Percentiles rank a stretch among this genome's conserved stretches.
These are phyloP conservation scores for Felis catus DNA, from an alignment of 2,113 vertebrate species.

Conservation along the genomic window DNA sequence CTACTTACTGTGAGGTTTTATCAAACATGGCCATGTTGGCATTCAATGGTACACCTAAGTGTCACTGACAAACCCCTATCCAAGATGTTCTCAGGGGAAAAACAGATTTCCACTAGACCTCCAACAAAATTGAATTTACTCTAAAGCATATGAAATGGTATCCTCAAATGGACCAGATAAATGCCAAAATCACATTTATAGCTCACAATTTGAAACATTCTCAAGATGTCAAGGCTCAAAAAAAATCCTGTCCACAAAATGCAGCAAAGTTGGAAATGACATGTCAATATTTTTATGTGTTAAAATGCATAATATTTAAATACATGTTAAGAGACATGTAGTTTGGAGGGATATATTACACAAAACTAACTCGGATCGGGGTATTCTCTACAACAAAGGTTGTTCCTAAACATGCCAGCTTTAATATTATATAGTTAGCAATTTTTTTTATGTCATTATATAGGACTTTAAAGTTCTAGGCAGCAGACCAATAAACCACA, in stretches of 20 bases:
- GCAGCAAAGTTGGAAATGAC: constrained; percentile 4
- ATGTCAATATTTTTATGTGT: background rate
- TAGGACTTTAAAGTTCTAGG: constrained; percentile 44
- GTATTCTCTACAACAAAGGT: constrained; percentile 9
- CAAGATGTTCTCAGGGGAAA: constrained; percentile 9
- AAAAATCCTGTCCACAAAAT: background rate
- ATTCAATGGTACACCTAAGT: background rate
- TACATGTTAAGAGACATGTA: background rate
- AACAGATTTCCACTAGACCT: background rate
- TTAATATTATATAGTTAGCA: constrained; percentile 21
- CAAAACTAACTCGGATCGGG: background rate
- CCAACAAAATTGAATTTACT: constrained; percentile 6
- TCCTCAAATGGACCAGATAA: background rate
- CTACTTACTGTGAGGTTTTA: background rate
- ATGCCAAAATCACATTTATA: background rate
- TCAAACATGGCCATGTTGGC: background rate
- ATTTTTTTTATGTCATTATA: constrained; percentile 17
- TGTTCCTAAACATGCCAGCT: background rate
- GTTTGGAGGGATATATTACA: background rate
- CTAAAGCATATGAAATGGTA: constrained; percentile 25
- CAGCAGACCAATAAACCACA: constrained; percentile 36
- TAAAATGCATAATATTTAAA: background rate
- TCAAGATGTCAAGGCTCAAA: background rate
- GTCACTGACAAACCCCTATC: background rate
- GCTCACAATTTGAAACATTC: background rate